Percentiles rank a stretch among this genome's conserved stretches.
Evolutionary conservation across 2,888 invertebrate species (phyloP).

Genomic region (Abrostola tripartita): DNA sequence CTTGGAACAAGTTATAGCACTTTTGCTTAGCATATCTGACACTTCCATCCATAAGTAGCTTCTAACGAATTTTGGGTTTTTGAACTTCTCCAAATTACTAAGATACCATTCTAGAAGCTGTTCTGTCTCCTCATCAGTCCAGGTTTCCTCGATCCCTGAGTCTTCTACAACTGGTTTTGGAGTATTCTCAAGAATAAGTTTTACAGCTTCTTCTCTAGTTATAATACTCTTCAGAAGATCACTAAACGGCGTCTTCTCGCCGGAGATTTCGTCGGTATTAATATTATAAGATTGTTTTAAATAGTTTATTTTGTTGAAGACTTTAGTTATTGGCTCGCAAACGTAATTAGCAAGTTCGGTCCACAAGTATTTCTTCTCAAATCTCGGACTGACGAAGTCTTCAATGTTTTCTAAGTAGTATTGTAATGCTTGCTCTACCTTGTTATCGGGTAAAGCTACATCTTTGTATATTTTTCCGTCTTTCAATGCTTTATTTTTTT

Average conservation of each 20-base stretch:
- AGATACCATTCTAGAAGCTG: slow-evolving; percentile 79
- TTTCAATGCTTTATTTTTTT: slow-evolving; percentile 56
- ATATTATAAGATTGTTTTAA: slow-evolving; percentile 72
- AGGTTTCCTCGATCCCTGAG: slow-evolving; percentile 59
- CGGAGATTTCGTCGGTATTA: slow-evolving; percentile 61
- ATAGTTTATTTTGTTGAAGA: slow-evolving; percentile 79
- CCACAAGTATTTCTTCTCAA: slow-evolving; percentile 80
- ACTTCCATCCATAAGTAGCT: slow-evolving; percentile 82
- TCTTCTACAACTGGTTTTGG: slow-evolving; percentile 57
- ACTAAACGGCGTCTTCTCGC: slow-evolving; percentile 57
- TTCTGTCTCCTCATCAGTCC: slow-evolving; percentile 76
- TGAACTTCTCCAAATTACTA: slow-evolving; percentile 81
- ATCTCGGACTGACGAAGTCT: slow-evolving; percentile 78
- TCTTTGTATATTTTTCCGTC: slow-evolving; percentile 69
- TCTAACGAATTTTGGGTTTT: slow-evolving; percentile 79
- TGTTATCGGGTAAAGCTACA: slow-evolving; percentile 66
- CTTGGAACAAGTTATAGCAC: slow-evolving; percentile 78
- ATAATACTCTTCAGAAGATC: slow-evolving; percentile 69
- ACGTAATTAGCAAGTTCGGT: slow-evolving; percentile 73
- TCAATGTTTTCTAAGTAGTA: slow-evolving; percentile 79
- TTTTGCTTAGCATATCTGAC: slow-evolving; percentile 73
- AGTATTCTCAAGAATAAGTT: slow-evolving; percentile 63
- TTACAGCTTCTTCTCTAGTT: slow-evolving; percentile 68
- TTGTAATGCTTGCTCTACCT: slow-evolving; percentile 70
- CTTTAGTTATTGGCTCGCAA: slow-evolving; percentile 69